Base-by-base conservation (phyloP, 2,797 vertebrate genomes). In the Crocodylus rhombifer region DNA sequence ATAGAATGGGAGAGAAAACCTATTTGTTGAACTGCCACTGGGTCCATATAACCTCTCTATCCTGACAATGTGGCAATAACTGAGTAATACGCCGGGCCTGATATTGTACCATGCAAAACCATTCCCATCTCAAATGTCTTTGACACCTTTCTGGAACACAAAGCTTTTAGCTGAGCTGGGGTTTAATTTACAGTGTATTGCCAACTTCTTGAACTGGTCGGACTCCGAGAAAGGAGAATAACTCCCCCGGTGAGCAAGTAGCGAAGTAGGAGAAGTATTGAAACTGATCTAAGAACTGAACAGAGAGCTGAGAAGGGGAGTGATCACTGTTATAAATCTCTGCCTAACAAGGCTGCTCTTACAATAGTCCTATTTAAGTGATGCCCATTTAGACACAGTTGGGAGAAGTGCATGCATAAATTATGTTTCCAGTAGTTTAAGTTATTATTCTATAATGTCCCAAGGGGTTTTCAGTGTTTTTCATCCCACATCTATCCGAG, bases 1-100 rank as follows among this genome's bases (percentile, higher is more conserved):
- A 96, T 81, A 85, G 55, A 63, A 81, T 65, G 83, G 77, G 95
- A 92, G 28, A 79, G 57, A 87, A 92, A 83, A 94, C 33, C n/a
- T 95, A 75, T 84, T 85, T 75, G 14, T 42, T 90, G 76, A 57
- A 82, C 69, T 94, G 33, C 75, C 1, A 3, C 76, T 61, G 60
- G 58, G 77, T 79, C 67, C 4, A 3, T 87, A 65, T 5, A 80
- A 87, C 88, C 28, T 89, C 83, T 21, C 3, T 84, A 5, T 90
- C 64, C 62, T 87, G 7, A 77, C 89, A 51, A 80, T 61, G 73
- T 93, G 84, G 88, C 69, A 94, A 82, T 42, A 93, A 84, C 36
- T 56, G 13, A 55, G 13, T 77, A 62, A 77, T 60, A 89, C 20
- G 82, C n/a, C 78, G 58, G 86, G 80, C 91, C 86, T 88, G 63